Base-by-base conservation (phyloP, 2,888 invertebrate genomes). In the Platycnemis pennipes region DNA sequence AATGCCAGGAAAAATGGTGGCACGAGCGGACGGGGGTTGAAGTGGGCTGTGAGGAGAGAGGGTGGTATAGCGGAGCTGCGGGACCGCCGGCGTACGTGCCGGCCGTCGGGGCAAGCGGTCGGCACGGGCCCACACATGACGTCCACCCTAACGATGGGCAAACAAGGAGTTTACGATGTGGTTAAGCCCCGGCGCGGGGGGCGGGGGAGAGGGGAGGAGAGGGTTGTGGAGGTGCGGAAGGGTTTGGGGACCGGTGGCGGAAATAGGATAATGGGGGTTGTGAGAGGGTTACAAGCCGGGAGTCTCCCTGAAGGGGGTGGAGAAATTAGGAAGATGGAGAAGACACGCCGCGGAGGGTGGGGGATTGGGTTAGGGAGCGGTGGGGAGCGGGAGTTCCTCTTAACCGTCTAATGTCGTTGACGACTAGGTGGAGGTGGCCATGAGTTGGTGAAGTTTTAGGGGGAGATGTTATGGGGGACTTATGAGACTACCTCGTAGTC, bases 161-260 rank as follows among this genome's bases (percentile, higher is more conserved):
- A 91, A 91, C 56, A 56, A 91, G 63, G 91, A 56, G 56, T 63
- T 91, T 63, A 91, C 91, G 63, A 91, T 44, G 91, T 69, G 91
- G 91, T 91, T 91, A 42, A 63, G 91, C 91, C 26, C 13, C 45
- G 11, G 44, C 13, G 26, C n/a, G 63, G 63, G 8, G 53, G 46
- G 26, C 16, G 88, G 53, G 89, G 53, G 44, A 42, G 26, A 44
- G 69, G 56, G 19, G 56, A 26, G 42, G 8, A n/a, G 91, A 44
- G 26, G 22, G 11, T 11, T 19, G 53, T n/a, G 44, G 26, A 13
- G 53, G n/a, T 7, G 53, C 13, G 26, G 53, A 46, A 31, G 89
- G 37, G 89, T 5, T 8, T 7, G 53, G n/a, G 26, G 53, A 46
- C 11, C 56, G 37, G 89, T 5, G 31, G 26, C 2, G 53, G 31